These are phyloP conservation scores for Corythoichthys haematopterus DNA, from an alignment of 2,113 vertebrate genomes.

Conservation along the genomic window DNA sequence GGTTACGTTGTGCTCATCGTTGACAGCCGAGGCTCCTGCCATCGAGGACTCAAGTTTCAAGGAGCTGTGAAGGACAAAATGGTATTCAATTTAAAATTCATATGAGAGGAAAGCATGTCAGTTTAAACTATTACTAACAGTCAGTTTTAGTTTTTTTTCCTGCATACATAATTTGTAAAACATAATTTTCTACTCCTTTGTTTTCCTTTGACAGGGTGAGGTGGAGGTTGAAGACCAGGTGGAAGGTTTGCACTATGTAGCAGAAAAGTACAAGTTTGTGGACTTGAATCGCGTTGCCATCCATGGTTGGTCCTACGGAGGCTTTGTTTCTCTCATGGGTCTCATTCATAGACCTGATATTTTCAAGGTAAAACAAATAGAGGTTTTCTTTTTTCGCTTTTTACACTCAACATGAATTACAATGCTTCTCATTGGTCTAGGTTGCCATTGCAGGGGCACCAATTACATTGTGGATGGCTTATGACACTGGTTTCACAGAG, in stretches of 20 bases:
- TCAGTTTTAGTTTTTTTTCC: background rate
- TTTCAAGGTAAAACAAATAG: conserved; percentile 80
- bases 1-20: conserved; percentile 95
- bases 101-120: background rate
- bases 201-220: conserved; percentile 75
- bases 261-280: conserved; percentile 90
- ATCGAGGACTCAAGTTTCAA: conserved; percentile 90
- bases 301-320: conserved; percentile 95
- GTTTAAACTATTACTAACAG: background rate
- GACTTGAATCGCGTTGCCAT: conserved; percentile 92
- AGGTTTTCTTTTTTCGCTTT: background rate
- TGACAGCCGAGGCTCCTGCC: conserved; percentile 90
- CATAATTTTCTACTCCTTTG: background rate
- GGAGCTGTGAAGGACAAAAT: conserved; percentile 95
- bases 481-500: conserved; percentile 93
- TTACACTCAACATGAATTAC: background rate
- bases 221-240: conserved; percentile 98
- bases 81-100: conserved; percentile 64
- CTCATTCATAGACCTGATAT: conserved; percentile 89
- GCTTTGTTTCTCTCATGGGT: conserved; percentile 95
- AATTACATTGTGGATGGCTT: conserved; percentile 97
- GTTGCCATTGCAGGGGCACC: conserved; percentile 93
- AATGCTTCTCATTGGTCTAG: conserved; percentile 55
- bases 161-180: background rate
- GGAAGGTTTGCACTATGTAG: conserved; percentile 90